A percentile compares a stretch with the other conserved stretches of the same genome.
phyloP scores from a whole-genome alignment of 1,140 invertebrate genomes.

The Schlechtendalia chinensis region DNA sequence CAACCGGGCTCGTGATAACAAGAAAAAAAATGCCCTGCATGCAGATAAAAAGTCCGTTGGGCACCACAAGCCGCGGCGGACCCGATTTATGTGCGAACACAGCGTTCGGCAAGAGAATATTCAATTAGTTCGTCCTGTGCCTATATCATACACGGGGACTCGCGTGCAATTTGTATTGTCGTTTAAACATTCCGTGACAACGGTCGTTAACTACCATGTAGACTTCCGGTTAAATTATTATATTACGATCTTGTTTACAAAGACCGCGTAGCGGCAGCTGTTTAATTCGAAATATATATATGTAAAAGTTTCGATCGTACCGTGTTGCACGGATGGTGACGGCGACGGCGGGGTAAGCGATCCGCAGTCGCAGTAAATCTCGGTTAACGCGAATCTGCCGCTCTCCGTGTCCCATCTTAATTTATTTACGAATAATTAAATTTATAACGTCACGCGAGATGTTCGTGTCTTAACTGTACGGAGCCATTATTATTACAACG shows the following conservation, averaged over 20 bases:
- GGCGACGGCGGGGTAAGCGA: too few relatives aligned
- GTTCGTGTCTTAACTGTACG: not conserved
- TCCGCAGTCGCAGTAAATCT: not conserved
- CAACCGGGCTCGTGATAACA: too few relatives aligned
- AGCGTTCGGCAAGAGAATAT: too few relatives aligned
- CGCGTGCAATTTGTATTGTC: not conserved
- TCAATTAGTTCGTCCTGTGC: too few relatives aligned
- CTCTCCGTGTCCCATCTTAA: not conserved
- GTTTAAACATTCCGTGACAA: not conserved
- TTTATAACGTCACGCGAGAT: not conserved
- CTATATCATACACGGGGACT: not conserved
- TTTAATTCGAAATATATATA: conserved; percentile 1
- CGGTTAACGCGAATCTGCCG: not conserved
- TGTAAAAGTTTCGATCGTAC: not conserved
- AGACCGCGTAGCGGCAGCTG: not conserved
- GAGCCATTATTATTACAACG: not conserved
- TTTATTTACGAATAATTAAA: not conserved
- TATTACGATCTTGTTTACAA: not conserved
- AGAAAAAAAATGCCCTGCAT: too few relatives aligned
- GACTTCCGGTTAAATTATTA: not conserved
- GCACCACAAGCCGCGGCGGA: too few relatives aligned
- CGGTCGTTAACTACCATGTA: not conserved
- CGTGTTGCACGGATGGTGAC: too few relatives aligned
- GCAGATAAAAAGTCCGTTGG: too few relatives aligned
- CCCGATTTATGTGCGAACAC: too few relatives aligned